Conservation (phyloP, 1,140 invertebrate species). For the Maconellicoccus hirsutus region DNA sequence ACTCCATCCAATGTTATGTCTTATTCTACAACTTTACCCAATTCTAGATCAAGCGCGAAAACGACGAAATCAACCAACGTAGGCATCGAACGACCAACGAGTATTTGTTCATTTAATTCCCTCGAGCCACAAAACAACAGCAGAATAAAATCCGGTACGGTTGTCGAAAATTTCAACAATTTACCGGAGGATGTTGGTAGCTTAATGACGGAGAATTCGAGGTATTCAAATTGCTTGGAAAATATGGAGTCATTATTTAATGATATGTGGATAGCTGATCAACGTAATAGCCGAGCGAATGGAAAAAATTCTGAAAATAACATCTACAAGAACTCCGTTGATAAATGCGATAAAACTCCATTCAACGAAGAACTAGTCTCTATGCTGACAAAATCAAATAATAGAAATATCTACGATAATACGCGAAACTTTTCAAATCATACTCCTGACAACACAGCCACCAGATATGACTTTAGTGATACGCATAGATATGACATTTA, state of each 20-base stretch:
- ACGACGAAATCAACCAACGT: not conserved
- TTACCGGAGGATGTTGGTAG: too few relatives aligned
- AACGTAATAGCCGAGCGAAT: not conserved
- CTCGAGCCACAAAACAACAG: not conserved
- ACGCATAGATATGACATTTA: not conserved
- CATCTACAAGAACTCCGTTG: not conserved
- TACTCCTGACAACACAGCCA: not conserved
- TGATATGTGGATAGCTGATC: constrained; percentile 27
- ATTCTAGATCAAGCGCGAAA: not conserved
- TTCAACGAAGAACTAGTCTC: not conserved
- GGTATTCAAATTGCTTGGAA: constrained; percentile 25
- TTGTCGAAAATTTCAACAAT: not conserved
- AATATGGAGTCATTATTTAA: constrained; percentile 25
- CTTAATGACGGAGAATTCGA: too few relatives aligned
- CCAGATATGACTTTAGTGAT: not conserved
- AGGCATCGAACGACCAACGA: not conserved
- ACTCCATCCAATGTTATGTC: constrained; percentile 29
- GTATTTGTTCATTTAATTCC: not conserved
- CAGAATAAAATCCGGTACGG: not conserved
- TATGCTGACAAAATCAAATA: not conserved
- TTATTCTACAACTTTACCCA: not conserved
- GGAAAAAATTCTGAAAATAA: not conserved
- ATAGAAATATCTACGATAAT: constrained; percentile 3
- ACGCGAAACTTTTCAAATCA: not conserved
- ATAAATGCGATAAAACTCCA: not conserved